Percentiles rank a stretch among this genome's conserved stretches.
phyloP scores from a whole-genome alignment of 2,113 vertebrate genomes.

The Polypterus senegalus region DNA sequence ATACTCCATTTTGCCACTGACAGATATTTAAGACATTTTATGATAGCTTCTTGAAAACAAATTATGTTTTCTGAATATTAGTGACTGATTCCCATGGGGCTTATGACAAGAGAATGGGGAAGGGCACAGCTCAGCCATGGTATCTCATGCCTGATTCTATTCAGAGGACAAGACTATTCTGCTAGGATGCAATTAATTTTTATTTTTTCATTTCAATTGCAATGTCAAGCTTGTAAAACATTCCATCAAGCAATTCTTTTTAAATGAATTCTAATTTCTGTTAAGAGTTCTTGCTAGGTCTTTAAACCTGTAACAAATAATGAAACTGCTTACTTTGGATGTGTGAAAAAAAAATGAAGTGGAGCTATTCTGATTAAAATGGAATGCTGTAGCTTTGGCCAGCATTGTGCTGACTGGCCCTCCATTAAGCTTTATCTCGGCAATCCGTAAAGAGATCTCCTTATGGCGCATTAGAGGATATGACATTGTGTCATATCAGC shows the following conservation, averaged over 20 bases:
- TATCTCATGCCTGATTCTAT: too few species aligned
- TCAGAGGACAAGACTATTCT: too few species aligned
- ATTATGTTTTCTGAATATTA: too few species aligned
- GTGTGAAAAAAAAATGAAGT: background rate
- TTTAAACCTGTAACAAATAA: background rate
- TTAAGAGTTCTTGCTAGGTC: background rate
- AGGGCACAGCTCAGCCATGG: too few species aligned
- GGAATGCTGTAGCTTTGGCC: background rate
- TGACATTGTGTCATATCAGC: slow-evolving; percentile 5
- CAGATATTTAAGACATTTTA: too few species aligned
- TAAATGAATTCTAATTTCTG: background rate
- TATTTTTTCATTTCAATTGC: too few species aligned
- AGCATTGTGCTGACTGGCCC: slow-evolving; percentile 3
- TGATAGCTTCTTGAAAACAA: too few species aligned
- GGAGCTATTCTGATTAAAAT: slow-evolving; percentile 6
- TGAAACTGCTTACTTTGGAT: background rate
- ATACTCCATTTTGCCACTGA: too few species aligned
- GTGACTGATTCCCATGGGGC: too few species aligned
- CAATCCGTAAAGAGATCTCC: background rate
- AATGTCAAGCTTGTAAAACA: too few species aligned
- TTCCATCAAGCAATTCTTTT: background rate
- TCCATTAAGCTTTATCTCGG: slow-evolving; percentile 16
- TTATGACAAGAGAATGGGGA: too few species aligned
- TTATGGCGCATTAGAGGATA: background rate
- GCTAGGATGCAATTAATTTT: too few species aligned